Evolutionary conservation across 1,140 invertebrate species (phyloP), one percentile per base, ranked within the genome.

Genomic region (Meloidogyne exigua): DNA sequence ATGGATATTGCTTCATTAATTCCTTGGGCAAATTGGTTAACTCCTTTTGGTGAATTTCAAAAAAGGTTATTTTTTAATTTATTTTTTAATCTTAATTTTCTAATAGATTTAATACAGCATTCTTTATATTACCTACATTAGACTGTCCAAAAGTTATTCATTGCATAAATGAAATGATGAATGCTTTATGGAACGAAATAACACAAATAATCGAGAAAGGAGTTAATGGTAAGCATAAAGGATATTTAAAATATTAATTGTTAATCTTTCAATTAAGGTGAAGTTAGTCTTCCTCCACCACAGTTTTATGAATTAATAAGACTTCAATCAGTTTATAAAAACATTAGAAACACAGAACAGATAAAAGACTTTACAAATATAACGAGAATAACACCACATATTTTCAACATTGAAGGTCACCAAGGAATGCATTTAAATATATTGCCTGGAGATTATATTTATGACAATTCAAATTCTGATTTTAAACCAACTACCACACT

Each of bases 11-110:
- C 69, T 28, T 79, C 68, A 1, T 69, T 81, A 39, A 76, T 82
- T 49, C 79, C 79, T 18, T 81, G 79, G 79, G 80, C 79, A 23
- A 81, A 81, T 74, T 81, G 79, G 79, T 64, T 81, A 18, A 81
- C 79, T 23, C 79, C 79, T 39, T 42, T 73, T 13, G 42, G 70
- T 13, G 23, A 21, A 25, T 49, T 13, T 68, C 28, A 49, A 1
- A 57, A 57, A 57, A 57, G 49, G 49, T 57, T 57, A n/a, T 44
- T 44, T 44, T 49, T 49, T 15, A 75, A 72, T 21, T 42, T 25
- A 11, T 57, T 44, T 18, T 13, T n/a, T 21, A 5, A 36, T 18
- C 7, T 21, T 2, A 26, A 18, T 44, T 26, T 28, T 7, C n/a
- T 32, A 70, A 15, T 28, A 79, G 79, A 11, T 81, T 66, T 74